These are phyloP conservation scores for Pygocentrus nattereri DNA, from an alignment of 2,797 vertebrate genomes.

Conservation along the genomic window DNA sequence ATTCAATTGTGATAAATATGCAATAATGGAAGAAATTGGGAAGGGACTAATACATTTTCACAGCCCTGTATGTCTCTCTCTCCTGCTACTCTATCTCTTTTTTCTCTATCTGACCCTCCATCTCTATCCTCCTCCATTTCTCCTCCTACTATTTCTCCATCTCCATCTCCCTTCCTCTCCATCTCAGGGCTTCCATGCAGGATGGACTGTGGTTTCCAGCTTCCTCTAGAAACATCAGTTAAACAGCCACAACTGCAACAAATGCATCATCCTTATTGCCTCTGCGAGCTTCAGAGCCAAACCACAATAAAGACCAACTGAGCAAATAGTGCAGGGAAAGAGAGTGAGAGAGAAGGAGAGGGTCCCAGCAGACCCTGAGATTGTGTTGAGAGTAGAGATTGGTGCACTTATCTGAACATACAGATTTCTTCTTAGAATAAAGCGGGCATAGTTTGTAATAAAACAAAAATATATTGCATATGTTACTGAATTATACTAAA, in stretches of 20 bases:
- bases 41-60: too few relatives aligned
- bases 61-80: too few relatives aligned
- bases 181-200: too few relatives aligned
- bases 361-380: background rate
- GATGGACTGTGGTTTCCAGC: conserved; percentile 14
- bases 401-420: too few relatives aligned
- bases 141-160: background rate
- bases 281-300: conserved; percentile 33
- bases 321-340: conserved; percentile 45
- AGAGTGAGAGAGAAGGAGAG: conserved; percentile 6
- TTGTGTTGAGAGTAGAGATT: background rate
- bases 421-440: too few relatives aligned
- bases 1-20: too few relatives aligned
- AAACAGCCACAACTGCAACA: conserved; percentile 29
- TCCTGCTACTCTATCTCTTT: background rate
- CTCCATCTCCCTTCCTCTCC: background rate
- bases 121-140: background rate
- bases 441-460: too few relatives aligned
- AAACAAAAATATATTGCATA: too few relatives aligned
- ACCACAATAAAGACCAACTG: conserved; percentile 17
- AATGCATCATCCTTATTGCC: conserved; percentile 35
- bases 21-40: too few relatives aligned
- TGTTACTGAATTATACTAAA: too few relatives aligned
- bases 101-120: background rate
- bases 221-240: conserved; percentile 18